These are phyloP conservation scores for Plectus sambesii DNA, from an alignment of 1,140 invertebrate genomes.

Conservation along the genomic window DNA sequence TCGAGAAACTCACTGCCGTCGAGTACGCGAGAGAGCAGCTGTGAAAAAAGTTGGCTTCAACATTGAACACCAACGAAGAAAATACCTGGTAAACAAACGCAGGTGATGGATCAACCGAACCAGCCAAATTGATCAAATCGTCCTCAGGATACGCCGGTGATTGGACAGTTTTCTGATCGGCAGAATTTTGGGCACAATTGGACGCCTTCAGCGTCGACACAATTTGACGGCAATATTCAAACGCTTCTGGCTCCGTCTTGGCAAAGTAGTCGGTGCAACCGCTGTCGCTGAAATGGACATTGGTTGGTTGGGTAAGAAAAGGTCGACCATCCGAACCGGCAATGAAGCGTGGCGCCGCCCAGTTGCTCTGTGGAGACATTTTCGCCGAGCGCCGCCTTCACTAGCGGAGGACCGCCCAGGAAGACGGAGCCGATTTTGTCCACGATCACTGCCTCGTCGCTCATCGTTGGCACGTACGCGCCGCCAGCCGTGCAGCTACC, in stretches of 20 bases:
- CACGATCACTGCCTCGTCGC: slow-evolving; percentile 88
- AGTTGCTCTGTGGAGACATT: slow-evolving; percentile 77
- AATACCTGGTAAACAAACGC: too few species aligned
- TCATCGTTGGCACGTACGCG: slow-evolving; percentile 94
- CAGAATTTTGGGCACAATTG: too few species aligned
- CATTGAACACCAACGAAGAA: too few species aligned
- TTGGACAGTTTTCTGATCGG: too few species aligned
- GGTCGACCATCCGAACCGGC: slow-evolving; percentile 46
- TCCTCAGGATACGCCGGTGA: too few species aligned
- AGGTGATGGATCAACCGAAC: too few species aligned
- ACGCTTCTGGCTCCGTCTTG: slow-evolving; percentile 47
- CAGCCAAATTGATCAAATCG: too few species aligned
- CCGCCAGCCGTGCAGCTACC: slow-evolving; percentile 96
- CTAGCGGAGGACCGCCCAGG: slow-evolving; percentile 86
- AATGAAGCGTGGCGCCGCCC: slow-evolving; percentile 94
- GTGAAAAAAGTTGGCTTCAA: too few species aligned
- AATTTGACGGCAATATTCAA: slow-evolving; percentile 45
- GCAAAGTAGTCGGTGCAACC: slow-evolving; percentile 96
- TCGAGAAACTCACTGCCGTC: too few species aligned
- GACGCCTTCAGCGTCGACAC: too few species aligned
- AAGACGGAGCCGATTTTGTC: slow-evolving; percentile 90
- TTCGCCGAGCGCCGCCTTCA: slow-evolving; percentile 89
- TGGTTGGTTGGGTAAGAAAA: background rate
- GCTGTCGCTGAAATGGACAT: slow-evolving; percentile 52
- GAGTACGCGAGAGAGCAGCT: too few species aligned